Conservation (phyloP, 2,888 invertebrate genomes). For the Archips xylosteana region DNA sequence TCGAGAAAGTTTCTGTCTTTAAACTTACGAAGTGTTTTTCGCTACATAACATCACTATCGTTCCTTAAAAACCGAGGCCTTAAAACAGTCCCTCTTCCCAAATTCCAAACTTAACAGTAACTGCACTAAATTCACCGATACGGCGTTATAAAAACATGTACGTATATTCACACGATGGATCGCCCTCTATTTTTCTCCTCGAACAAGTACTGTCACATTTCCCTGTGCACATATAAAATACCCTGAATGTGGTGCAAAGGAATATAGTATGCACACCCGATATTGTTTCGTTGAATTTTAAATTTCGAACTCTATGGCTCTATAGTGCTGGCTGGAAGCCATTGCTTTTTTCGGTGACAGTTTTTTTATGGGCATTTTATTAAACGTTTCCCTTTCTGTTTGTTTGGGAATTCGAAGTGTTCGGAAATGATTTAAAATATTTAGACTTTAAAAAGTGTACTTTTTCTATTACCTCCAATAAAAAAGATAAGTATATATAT, state of each 20-base stretch:
- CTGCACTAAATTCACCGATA: constrained; percentile 18
- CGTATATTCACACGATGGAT: constrained; percentile 37
- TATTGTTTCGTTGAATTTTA: constrained; percentile 44
- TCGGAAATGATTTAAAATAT: too few relatives aligned
- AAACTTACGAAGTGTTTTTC: too few relatives aligned
- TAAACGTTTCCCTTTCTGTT: neutral
- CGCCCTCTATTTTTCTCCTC: constrained; percentile 35
- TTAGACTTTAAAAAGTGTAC: too few relatives aligned
- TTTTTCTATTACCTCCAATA: too few relatives aligned
- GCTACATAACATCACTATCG: too few relatives aligned
- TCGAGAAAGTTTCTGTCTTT: too few relatives aligned
- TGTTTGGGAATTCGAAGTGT: neutral
- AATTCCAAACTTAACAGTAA: neutral
- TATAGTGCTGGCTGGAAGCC: constrained; percentile 7
- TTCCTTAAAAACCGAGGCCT: too few relatives aligned
- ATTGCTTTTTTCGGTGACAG: constrained; percentile 3
- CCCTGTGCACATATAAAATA: constrained; percentile 39
- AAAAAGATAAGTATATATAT: too few relatives aligned
- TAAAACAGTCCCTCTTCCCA: neutral
- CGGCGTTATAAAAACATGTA: constrained; percentile 30
- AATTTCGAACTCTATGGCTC: constrained; percentile 36
- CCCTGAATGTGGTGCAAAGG: constrained; percentile 33
- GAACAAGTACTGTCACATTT: constrained; percentile 41
- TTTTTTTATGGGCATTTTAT: constrained; percentile 1
- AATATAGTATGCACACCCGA: constrained; percentile 39